phyloP scores from a whole-genome alignment of 1,140 invertebrate species.

The Aphelenchoides fujianensis region DNA sequence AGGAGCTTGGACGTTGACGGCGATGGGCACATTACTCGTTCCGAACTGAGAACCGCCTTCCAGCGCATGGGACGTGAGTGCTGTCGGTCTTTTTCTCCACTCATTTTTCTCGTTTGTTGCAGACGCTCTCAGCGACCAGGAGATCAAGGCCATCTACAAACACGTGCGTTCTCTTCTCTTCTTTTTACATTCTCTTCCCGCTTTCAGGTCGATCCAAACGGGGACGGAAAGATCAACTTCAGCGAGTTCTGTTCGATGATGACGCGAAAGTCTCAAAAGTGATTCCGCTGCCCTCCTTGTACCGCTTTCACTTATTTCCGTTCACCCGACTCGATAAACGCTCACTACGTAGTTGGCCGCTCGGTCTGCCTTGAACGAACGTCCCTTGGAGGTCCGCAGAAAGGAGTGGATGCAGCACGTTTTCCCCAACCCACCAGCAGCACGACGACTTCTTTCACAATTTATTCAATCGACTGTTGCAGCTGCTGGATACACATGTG shows the following conservation, averaged over 20 bases:
- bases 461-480: conserved; percentile 18
- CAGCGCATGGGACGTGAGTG: conserved; percentile 58
- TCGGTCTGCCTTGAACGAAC: too few species aligned
- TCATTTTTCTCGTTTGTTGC: too few species aligned
- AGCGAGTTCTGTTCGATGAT: conserved; percentile 31
- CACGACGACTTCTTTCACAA: conserved; percentile 1
- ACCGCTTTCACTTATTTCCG: background rate
- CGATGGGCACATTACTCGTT: conserved; percentile 59
- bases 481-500: conserved; percentile 4
- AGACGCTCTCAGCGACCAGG: conserved; percentile 54
- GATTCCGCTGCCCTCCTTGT: background rate
- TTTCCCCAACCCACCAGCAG: too few species aligned
- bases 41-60: conserved; percentile 59
- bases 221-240: conserved; percentile 62
- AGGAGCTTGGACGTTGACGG: conserved; percentile 62
- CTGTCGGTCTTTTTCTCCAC: too few species aligned
- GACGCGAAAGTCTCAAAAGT: conserved; percentile 2
- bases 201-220: conserved; percentile 49
- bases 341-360: too few species aligned
- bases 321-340: too few species aligned
- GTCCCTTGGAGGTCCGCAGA: too few species aligned
- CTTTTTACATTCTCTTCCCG: background rate
- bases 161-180: conserved; percentile 36
- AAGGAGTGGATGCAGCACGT: too few species aligned
- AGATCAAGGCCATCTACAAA: conserved; percentile 62